phyloP scores from a whole-genome alignment of 2,113 vertebrate species.

The Ciconia maguari region DNA sequence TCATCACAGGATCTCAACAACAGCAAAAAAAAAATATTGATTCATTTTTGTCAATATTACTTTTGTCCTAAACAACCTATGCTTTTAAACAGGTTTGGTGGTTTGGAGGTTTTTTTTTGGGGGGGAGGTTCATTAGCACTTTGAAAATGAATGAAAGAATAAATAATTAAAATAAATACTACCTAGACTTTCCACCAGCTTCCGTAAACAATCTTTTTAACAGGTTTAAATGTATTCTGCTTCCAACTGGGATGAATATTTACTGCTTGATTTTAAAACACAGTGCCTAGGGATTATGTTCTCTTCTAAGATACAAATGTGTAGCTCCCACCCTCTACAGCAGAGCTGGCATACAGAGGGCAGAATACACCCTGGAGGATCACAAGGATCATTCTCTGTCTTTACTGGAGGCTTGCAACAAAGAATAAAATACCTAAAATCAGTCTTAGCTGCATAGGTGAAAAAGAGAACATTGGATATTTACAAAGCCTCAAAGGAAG shows the following conservation, averaged over 20 bases:
- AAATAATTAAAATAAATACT: slow-evolving; percentile 24
- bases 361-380: background rate
- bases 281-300: background rate
- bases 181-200: background rate
- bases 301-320: background rate
- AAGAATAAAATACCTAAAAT: slow-evolving; percentile 57
- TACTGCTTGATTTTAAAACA: slow-evolving; percentile 34
- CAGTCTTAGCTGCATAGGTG: slow-evolving; percentile 58
- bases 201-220: slow-evolving; percentile 28
- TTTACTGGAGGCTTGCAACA: slow-evolving; percentile 65
- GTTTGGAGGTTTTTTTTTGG: background rate
- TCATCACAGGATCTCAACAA: background rate
- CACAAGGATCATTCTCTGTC: background rate
- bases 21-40: background rate
- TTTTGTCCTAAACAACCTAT: background rate
- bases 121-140: background rate
- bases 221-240: background rate
- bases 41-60: background rate
- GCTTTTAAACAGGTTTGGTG: background rate
- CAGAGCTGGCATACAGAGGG: background rate
- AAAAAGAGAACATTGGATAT: slow-evolving; percentile 76
- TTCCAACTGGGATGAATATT: slow-evolving; percentile 8
- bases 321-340: background rate
- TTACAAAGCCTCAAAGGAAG: slow-evolving; percentile 76
- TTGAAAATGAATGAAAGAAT: slow-evolving; percentile 7